Base-by-base conservation (phyloP, 1,140 invertebrate genomes). In the Magallana ariakensis region DNA sequence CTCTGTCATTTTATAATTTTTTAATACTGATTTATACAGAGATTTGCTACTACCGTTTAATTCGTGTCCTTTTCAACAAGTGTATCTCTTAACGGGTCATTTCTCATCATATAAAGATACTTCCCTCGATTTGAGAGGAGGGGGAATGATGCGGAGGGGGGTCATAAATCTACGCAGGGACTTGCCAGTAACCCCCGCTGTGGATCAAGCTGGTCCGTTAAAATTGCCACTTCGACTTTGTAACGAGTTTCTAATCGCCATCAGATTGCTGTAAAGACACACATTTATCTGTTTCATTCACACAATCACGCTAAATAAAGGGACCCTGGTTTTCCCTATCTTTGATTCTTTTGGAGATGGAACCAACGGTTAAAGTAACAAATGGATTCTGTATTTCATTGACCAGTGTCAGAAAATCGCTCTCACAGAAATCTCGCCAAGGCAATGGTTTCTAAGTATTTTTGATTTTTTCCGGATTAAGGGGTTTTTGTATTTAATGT, bases 231-330 rank as follows among this genome's bases (percentile, higher is more conserved):
- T 84, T n/a, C 55, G 54, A 16, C 57, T 58, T 58, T 33, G 26
- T 60, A 84, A 83, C 54, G 81, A 56, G 26, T 53, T 53, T 83
- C 81, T 83, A 83, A 84, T 84, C 22, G 26, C 56, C 58, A 19
- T 60, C 82, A 84, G 80, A 82, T 82, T 82, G 46, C 19, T 9
- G 15, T 82, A 55, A 82, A 82, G 80, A 55, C 46, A 56, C n/a
- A 55, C 16, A 82, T 55, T 56, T 56, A 54, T 82, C 54, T 56
- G 19, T 82, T 82, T 82, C 53, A 54, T 56, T 82, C 80, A 54
- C 66, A 75, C 66, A 75, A 75, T 75, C 66, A 75, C 22, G 66
- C 8, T 75, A 75, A 75, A 75, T 75, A 75, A 75, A 75, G 66
- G 66, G 22, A 22, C 22, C 2, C 9, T 10, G 22, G 15, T 33